Evolutionary conservation across 2,113 vertebrate genomes (phyloP), one percentile per base, ranked within the genome.

Genomic region (Gasterosteus nipponicus): DNA sequence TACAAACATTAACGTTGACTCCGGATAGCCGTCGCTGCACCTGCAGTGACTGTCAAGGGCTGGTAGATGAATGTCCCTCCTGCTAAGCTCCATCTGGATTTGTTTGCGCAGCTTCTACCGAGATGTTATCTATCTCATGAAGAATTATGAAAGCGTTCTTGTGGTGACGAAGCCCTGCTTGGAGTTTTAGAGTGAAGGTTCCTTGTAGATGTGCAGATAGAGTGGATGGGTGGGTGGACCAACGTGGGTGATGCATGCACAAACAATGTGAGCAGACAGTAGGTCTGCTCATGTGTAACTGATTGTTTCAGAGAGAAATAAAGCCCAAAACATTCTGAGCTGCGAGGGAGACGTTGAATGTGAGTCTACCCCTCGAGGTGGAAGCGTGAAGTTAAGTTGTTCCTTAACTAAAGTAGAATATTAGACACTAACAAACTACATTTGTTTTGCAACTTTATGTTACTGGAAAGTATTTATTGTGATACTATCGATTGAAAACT

Each of bases 51-150:
- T 16, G 47, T 73, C 41, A 59, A 9, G 68, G 64, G 16, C 77
- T 4, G 57, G 44, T 1, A 73, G 22, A 67, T 63, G 39, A 59
- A 65, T 39, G 58, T 44, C 47, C 69, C 22, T 29, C 44, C 62
- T 22, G 29, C 64, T 54, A 61, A 60, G 65, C 49, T 75, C 61
- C 15, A 49, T 69, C 53, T 76, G 53, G 26, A 49, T 72, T 65
- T 71, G 59, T 83, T 72, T 67, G 41, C 33, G 69, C 75, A 57
- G 75, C 33, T 77, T 54, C 47, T 60, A 47, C 35, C 67, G 79
- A 69, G 51, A 74, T 1, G 12, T 56, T 62, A 73, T 75, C 80
- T 81, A 33, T 64, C 65, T 41, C 80, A 26, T 26, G 22, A 4
- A 80, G 38, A 70, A 41, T 73, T 59, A 31, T 35, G 41, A 61